Conservation (phyloP, 1,140 invertebrate genomes). For the Cotesia glomerata region DNA sequence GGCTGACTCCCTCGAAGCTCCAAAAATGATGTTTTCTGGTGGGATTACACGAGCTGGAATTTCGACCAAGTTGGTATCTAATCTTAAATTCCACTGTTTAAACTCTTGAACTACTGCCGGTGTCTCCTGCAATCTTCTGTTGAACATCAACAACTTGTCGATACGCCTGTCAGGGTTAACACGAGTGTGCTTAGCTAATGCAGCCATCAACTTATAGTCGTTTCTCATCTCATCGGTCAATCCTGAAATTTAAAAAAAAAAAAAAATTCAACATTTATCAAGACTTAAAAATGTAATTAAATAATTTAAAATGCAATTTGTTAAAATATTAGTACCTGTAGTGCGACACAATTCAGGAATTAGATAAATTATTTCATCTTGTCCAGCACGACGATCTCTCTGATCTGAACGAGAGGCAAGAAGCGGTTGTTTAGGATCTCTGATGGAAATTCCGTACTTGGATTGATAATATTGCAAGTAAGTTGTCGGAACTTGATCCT, state of each 20-base stretch:
- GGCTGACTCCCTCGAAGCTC: neutral
- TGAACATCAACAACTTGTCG: conserved; percentile 68
- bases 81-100: conserved; percentile 68
- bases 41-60: neutral
- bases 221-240: conserved; percentile 67
- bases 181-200: conserved; percentile 69
- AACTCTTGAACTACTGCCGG: conserved; percentile 66
- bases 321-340: conserved; percentile 63
- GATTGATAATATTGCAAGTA: conserved; percentile 84
- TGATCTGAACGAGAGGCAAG: conserved; percentile 68
- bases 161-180: conserved; percentile 69
- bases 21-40: neutral
- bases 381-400: conserved; percentile 69
- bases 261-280: conserved; percentile 46
- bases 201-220: conserved; percentile 69
- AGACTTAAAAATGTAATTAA: no score
- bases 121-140: conserved; percentile 63
- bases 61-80: conserved; percentile 66
- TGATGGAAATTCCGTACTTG: conserved; percentile 70
- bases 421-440: conserved; percentile 68
- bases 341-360: conserved; percentile 78
- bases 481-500: conserved; percentile 58
- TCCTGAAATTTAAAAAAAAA: conserved; percentile 36
- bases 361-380: conserved; percentile 69
- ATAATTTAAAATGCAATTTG: no score